Evolutionary conservation across 2,113 vertebrate genomes (phyloP), one percentile per base, ranked within the genome.

Genomic region (Pampusana beccarii): DNA sequence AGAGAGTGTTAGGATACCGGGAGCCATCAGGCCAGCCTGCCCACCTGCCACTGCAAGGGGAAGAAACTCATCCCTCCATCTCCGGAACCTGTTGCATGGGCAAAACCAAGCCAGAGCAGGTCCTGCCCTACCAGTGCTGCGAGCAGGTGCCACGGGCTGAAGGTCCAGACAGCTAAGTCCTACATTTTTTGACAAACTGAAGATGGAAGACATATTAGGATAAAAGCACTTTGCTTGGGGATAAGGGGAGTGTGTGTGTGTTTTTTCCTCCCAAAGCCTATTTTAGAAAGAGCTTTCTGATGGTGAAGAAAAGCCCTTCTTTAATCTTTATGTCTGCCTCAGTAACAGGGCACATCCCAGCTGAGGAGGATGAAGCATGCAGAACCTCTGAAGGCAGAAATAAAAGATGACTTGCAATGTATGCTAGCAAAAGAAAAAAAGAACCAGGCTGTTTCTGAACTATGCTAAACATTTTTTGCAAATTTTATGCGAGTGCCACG

Each of bases 11-110:
- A 13, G 36, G 25, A 73, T 4, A 4, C 3, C 13, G 62, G 38
- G 60, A 71, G 70, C 36, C 42, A 18, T 1, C 20, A 66, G 51
- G 36, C 26, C 60, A 90, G 69, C 17, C 66, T 70, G 70, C 6
- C 21, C 38, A 38, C 18, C 25, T 42, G 24, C 11, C 79, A 4
- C 20, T 46, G 53, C 51, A 6, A 44, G 73, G 21, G 24, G 10
- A 5, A 44, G 31, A 34, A 78, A 33, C n/a, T 21, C 26, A 66
- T 11, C 21, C 64, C 16, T 56, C 46, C 16, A 6, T 3, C 58
- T 65, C 93, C 65, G 87, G 31, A 86, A 29, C 11, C 42, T 2
- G 0, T 3, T 34, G 16, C 10, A 26, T 0, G 2, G 54, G 16
- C 84, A 77, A 46, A 28, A n/a, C 13, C 38, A 50, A 64, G 29